Evolutionary conservation across 53 echinoderm and acorn worm species (phyloP).

Genomic region (Patiria pectinifera): DNA sequence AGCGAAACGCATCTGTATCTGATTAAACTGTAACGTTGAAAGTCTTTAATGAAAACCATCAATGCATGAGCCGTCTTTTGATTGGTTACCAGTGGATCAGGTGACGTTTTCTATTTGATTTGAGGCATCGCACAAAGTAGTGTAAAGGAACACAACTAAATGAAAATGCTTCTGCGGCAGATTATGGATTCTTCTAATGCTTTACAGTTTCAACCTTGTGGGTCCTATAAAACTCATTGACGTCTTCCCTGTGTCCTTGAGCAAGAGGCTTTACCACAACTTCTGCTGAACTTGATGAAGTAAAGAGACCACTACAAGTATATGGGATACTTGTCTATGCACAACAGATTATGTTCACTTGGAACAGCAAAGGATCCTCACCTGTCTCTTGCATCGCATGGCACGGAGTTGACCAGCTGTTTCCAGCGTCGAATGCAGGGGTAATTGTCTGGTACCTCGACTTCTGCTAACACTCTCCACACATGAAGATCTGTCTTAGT

Average conservation of each 20-base stretch:
- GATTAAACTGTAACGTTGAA: too few species aligned
- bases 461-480: slow-evolving; percentile 63
- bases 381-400: slow-evolving; percentile 70
- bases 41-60: not conserved
- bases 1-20: too few species aligned
- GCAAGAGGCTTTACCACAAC: not conserved
- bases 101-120: not conserved
- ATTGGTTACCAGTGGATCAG: not conserved
- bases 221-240: not conserved
- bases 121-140: not conserved
- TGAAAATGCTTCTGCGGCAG: too few species aligned
- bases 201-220: too few species aligned
- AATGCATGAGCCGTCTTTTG: not conserved
- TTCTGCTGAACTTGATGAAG: not conserved
- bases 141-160: not conserved
- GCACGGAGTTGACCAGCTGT: slow-evolving; percentile 63
- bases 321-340: not conserved
- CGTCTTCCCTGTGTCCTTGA: not conserved
- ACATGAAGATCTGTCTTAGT: slow-evolving; percentile 79
- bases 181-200: too few species aligned
- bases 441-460: slow-evolving; percentile 60
- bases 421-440: slow-evolving; percentile 74
- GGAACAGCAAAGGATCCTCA: not conserved
- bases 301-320: not conserved
- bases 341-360: not conserved